Evolutionary conservation across 37 sponge, comb jelly and placozoan species (phyloP).

Genomic region (Eunapius fragilis): DNA sequence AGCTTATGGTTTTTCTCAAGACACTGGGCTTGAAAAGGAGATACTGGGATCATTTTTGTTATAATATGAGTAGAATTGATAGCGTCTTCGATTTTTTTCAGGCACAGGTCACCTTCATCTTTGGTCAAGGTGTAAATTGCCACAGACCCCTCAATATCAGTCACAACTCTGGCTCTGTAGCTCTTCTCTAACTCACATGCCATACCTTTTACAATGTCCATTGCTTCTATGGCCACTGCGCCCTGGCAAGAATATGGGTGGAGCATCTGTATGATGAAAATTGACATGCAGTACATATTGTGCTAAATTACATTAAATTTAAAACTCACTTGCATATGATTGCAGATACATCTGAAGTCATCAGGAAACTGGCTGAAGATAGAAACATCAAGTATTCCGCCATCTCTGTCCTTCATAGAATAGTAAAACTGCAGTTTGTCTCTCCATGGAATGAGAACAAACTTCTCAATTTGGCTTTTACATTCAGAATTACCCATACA

Average conservation of each 20-base stretch:
- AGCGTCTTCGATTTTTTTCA: slow-evolving; percentile 12
- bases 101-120: slow-evolving; percentile 31
- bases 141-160: neutral
- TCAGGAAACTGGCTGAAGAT: slow-evolving; percentile 22
- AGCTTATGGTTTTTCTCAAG: neutral
- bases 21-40: neutral
- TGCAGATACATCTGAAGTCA: slow-evolving; percentile 12
- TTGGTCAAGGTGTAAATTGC: slow-evolving; percentile 29
- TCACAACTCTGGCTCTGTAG: slow-evolving; percentile 29
- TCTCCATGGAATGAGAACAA: neutral
- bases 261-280: neutral
- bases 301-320: no score
- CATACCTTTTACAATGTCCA: neutral
- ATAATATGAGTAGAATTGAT: slow-evolving; percentile 4
- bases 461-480: no score
- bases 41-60: slow-evolving; percentile 12
- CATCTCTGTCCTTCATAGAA: neutral
- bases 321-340: neutral
- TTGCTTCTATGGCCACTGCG: neutral
- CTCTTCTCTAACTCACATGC: slow-evolving; percentile 3
- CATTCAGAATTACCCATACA: no score
- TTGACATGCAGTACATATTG: no score
- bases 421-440: no score
- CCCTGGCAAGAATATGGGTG: neutral
- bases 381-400: neutral